phyloP scores from a whole-genome alignment of 2,797 vertebrate species.

The Lagocephalus sceleratus region DNA sequence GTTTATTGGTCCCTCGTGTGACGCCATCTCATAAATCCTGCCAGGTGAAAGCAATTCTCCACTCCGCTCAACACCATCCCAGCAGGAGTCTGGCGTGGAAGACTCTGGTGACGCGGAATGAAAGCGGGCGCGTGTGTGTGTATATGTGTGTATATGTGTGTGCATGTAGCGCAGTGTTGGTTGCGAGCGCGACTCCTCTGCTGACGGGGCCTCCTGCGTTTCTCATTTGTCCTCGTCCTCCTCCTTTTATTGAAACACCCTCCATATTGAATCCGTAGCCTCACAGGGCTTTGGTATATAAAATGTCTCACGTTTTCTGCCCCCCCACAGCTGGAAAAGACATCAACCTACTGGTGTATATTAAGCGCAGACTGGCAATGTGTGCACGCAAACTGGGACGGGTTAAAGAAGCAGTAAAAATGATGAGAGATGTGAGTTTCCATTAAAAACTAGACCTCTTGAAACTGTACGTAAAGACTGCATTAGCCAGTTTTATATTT shows the following conservation, averaged over 20 bases:
- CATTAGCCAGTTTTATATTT: not conserved
- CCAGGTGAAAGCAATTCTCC: no score
- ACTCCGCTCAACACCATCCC: no score
- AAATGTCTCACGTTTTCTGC: constrained; percentile 13
- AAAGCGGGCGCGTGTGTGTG: no score
- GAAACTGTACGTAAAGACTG: not conserved
- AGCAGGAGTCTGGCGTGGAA: no score
- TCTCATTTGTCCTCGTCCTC: not conserved
- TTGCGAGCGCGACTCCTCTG: no score
- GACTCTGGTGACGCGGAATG: no score
- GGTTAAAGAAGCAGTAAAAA: constrained; percentile 97
- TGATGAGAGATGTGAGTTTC: constrained; percentile 98
- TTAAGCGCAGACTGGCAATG: constrained; percentile 97
- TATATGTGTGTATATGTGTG: no score
- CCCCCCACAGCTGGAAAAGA: constrained; percentile 88
- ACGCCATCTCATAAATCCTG: no score
- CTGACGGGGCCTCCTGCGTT: no score
- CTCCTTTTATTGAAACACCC: no score
- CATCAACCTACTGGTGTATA: constrained; percentile 95
- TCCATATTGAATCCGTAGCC: not conserved
- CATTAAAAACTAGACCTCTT: not conserved
- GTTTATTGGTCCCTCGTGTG: no score
- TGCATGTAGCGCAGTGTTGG: no score
- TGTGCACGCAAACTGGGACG: constrained; percentile 95
- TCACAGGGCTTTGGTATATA: not conserved